These are phyloP conservation scores for Cherax destructor DNA, from an alignment of 1,140 invertebrate genomes.

Conservation along the genomic window DNA sequence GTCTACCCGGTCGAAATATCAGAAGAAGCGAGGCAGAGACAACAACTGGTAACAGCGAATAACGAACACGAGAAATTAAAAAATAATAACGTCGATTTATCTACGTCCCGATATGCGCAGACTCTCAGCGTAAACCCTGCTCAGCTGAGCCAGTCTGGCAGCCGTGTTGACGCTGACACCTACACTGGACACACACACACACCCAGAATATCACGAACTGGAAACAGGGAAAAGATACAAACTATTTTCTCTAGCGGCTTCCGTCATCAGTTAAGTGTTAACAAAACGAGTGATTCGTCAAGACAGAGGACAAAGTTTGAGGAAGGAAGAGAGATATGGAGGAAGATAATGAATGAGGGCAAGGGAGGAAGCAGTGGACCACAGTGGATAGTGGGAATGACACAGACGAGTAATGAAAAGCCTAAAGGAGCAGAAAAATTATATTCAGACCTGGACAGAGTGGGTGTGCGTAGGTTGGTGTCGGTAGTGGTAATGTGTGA, in stretches of 20 bases:
- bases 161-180: neutral
- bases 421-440: neutral
- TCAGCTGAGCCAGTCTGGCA: neutral
- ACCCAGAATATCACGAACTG: neutral
- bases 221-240: neutral
- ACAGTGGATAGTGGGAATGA: neutral
- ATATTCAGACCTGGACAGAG: neutral
- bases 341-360: neutral
- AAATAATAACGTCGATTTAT: neutral
- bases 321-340: neutral
- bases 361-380: neutral
- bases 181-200: neutral
- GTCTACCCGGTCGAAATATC: slow-evolving; percentile 17
- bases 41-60: neutral
- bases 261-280: slow-evolving; percentile 1
- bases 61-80: neutral
- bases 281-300: neutral
- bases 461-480: slow-evolving; percentile 14
- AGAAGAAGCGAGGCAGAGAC: neutral
- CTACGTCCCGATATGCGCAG: neutral
- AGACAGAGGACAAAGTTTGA: neutral
- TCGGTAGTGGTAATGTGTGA: slow-evolving; percentile 24
- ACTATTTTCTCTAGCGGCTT: neutral
- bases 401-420: neutral
- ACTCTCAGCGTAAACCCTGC: neutral